Evolutionary conservation across 2,888 invertebrate species (phyloP), one percentile per base, ranked within the genome.

Genomic region (Hypomecis atomaria): DNA sequence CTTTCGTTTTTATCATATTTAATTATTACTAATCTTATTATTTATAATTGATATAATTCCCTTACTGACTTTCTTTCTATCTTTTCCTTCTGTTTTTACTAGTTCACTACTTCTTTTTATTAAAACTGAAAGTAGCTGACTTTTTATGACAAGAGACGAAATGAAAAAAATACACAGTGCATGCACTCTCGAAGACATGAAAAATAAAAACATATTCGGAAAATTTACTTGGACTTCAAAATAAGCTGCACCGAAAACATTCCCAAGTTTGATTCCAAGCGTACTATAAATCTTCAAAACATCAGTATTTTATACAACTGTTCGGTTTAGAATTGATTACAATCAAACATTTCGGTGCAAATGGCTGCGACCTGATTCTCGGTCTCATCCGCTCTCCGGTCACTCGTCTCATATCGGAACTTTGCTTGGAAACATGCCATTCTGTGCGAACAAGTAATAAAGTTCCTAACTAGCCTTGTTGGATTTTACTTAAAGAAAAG

Each of bases 321-420:
- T 44, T 52, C 43, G 34, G 52, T 47, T 53, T 33, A 47, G 34
- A 59, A 59, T 50, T 45, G 45, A 57, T 60, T 59, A 53, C 38
- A 55, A 58, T 57, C 47, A 47, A 48, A 57, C 57, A 44, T 64
- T 62, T 65, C 34, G 56, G 60, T 63, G 37, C 45, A 67, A 66
- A 65, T 61, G 60, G 60, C 55, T 40, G 42, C 61, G 68, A 63
- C 63, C 66, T 67, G 63, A 63, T 65, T 69, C 55, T 40, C 11
- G 34, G 59, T 45, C 57, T 49, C 63, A 40, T 56, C 36, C 45
- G 45, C 42, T 54, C 33, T 45, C 50, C 53, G 52, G 54, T 64
- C 59, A 34, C 50, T 40, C 45, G 55, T 38, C 53, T 36, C 55
- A 54, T 53, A 60, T 55, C 33, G 59, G 57, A 65, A 60, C 11